phyloP scores from a whole-genome alignment of 2,888 invertebrate species.

The Phyllotreta cruciferae region DNA sequence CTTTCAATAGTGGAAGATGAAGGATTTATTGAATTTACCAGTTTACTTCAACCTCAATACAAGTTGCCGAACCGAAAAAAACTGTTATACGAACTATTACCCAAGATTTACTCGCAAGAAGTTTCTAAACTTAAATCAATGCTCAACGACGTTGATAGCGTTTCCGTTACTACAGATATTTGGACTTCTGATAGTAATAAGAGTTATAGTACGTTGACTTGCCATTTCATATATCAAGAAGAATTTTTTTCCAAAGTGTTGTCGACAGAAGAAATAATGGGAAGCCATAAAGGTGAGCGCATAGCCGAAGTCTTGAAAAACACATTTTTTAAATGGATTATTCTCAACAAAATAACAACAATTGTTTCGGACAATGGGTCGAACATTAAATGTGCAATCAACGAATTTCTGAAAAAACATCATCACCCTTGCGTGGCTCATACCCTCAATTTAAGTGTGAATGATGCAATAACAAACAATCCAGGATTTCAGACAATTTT shows the following conservation, averaged over 20 bases:
- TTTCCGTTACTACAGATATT: slow-evolving; percentile 31
- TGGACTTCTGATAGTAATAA: slow-evolving; percentile 44
- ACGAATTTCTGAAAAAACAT: slow-evolving; percentile 33
- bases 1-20: slow-evolving; percentile 45
- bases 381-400: slow-evolving; percentile 42
- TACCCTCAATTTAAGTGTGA: slow-evolving; percentile 39
- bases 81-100: slow-evolving; percentile 28
- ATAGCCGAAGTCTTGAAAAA: slow-evolving; percentile 30
- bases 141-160: slow-evolving; percentile 33
- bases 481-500: neutral
- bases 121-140: slow-evolving; percentile 35
- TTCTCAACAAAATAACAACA: slow-evolving; percentile 38
- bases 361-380: slow-evolving; percentile 43
- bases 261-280: slow-evolving; percentile 1
- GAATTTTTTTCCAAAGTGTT: neutral
- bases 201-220: slow-evolving; percentile 41
- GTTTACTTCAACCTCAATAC: slow-evolving; percentile 39
- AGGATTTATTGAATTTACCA: slow-evolving; percentile 43
- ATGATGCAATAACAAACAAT: slow-evolving; percentile 25
- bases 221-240: slow-evolving; percentile 6
- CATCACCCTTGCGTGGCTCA: slow-evolving; percentile 46
- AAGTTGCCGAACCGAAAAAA: slow-evolving; percentile 36
- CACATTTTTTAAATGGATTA: slow-evolving; percentile 37
- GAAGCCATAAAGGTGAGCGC: slow-evolving; percentile 35
- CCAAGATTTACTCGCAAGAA: slow-evolving; percentile 32